Base-by-base conservation (phyloP, 2,888 invertebrate genomes). In the Clivina fossor region DNA sequence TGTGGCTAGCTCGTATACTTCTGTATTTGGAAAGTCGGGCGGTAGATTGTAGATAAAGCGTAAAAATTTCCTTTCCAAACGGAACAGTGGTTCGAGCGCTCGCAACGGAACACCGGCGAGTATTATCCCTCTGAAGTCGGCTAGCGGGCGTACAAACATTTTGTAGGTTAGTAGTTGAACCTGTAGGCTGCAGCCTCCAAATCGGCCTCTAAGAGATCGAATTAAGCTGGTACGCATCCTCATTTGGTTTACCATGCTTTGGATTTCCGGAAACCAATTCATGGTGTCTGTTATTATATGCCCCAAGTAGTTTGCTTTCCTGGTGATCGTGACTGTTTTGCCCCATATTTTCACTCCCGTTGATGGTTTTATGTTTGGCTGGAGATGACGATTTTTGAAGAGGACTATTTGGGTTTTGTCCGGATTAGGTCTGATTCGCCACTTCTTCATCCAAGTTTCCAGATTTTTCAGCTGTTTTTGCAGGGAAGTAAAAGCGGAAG, bases 91-190 rank as follows among this genome's bases (percentile, higher is more conserved):
- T 2, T 37, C 5, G 1, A n/a, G n/a, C n/a, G n/a, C n/a, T n/a
- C n/a, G 22, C n/a, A 18, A 8, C 1, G 37, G 30, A n/a, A 26
- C 37, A 8, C 24, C 37, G 7, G 49, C 22, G 16, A 26, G 28
- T 8, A 37, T 11, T 8, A 37, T 28, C 1, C 37, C 37, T 24
- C 22, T 11, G 24, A 37, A 49, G 38, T 49, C 49, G 7, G 11
- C 16, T 1, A 49, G 37, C 1, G 49, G 37, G 1, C 49, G 38
- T 9, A 49, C 49, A 8, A 48, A 33, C 13, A 18, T 11, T 24
- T 48, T 48, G 37, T 37, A 48, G 4, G 49, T 49, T 8, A 7
- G 3, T 8, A 33, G 8, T 20, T 48, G 48, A 5, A 22, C 16
- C 3, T 3, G 11, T 19, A 4, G 4, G 15, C 20, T 33, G 16